phyloP scores from a whole-genome alignment of 2,888 invertebrate species.

The Melitaea athalia region DNA sequence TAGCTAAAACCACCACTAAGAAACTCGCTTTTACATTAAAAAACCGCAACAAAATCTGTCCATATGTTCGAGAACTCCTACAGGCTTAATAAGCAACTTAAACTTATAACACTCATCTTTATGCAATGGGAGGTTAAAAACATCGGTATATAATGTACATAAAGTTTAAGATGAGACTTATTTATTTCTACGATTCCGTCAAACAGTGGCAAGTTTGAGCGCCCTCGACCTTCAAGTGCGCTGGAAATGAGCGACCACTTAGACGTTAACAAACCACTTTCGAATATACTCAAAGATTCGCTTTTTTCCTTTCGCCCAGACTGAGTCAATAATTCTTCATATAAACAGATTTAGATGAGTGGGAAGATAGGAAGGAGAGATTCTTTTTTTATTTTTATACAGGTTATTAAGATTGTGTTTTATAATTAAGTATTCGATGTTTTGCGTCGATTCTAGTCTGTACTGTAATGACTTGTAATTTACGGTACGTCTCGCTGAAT shows the following conservation, averaged over 20 bases:
- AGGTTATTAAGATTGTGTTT: background rate
- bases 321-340: slow-evolving; percentile 9
- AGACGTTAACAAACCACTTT: slow-evolving; percentile 66
- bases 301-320: slow-evolving; percentile 29
- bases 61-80: too few relatives aligned
- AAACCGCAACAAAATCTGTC: too few relatives aligned
- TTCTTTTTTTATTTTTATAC: background rate
- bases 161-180: slow-evolving; percentile 24
- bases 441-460: background rate
- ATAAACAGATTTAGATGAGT: slow-evolving; percentile 1
- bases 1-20: too few relatives aligned
- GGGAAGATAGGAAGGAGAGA: background rate
- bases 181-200: slow-evolving; percentile 19
- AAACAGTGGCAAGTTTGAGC: slow-evolving; percentile 52
- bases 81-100: too few relatives aligned
- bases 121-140: background rate
- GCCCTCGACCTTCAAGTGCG: slow-evolving; percentile 58
- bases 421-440: background rate
- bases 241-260: slow-evolving; percentile 76
- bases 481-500: too few relatives aligned
- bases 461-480: too few relatives aligned
- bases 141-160: background rate
- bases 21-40: too few relatives aligned
- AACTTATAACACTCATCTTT: too few relatives aligned
- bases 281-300: slow-evolving; percentile 50